Conservation (phyloP, 2,113 vertebrate genomes). For the Sphyrna mokarran region DNA sequence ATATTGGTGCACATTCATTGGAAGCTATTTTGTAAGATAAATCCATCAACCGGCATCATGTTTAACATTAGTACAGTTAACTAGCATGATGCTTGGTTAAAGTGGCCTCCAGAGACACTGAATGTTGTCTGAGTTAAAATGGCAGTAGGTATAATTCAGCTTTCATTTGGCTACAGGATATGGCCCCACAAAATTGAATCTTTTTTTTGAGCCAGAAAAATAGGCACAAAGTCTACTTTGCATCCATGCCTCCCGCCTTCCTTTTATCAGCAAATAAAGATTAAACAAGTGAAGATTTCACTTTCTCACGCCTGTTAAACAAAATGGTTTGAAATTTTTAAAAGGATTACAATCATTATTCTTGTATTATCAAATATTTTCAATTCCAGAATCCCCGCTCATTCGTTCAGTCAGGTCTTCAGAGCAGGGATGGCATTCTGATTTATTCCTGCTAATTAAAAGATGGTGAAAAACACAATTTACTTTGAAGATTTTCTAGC, state of each 20-base stretch:
- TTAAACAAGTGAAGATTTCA: neutral
- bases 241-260: neutral
- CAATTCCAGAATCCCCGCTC: neutral
- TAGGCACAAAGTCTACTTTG: neutral
- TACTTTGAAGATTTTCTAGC: slow-evolving; percentile 15
- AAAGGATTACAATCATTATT: slow-evolving; percentile 2
- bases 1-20: neutral
- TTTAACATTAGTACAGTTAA: neutral
- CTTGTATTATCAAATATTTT: slow-evolving; percentile 2
- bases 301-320: neutral
- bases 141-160: neutral
- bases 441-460: slow-evolving; percentile 29
- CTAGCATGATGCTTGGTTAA: neutral
- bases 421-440: neutral
- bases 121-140: neutral
- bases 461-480: neutral
- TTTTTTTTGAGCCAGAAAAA: neutral
- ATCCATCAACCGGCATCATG: neutral
- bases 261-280: neutral
- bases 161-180: neutral
- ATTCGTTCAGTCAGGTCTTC: neutral
- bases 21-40: neutral
- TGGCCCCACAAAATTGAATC: neutral
- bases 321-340: neutral
- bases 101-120: neutral